phyloP scores from a whole-genome alignment of 2,797 vertebrate genomes.

The Balearica regulorum region DNA sequence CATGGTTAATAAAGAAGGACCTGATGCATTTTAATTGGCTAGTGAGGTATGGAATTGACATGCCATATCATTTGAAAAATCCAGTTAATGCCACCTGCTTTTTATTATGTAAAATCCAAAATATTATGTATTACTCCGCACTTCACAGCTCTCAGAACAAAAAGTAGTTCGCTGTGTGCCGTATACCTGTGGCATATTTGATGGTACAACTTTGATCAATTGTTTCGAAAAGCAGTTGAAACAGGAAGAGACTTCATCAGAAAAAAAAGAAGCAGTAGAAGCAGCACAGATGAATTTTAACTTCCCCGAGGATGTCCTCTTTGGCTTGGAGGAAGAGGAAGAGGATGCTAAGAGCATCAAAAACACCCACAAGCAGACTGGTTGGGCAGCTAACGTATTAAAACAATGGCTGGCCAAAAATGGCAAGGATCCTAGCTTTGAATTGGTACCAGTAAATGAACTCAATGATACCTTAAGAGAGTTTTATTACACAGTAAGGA shows the following conservation, averaged over 20 bases:
- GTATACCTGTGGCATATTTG: conserved; percentile 59
- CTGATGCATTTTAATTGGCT: conserved; percentile 4
- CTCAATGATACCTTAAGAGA: conserved; percentile 62
- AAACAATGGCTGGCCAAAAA: conserved; percentile 65
- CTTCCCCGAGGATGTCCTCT: conserved; percentile 50
- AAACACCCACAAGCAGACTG: conserved; percentile 67
- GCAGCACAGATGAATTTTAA: conserved; percentile 48
- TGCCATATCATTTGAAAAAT: conserved; percentile 11
- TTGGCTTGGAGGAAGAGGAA: conserved; percentile 67
- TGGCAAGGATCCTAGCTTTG: conserved; percentile 65
- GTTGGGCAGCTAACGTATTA: conserved; percentile 60
- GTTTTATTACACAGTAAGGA: conserved; percentile 65
- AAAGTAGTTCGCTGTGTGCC: conserved; percentile 56
- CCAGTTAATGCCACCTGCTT: conserved; percentile 61
- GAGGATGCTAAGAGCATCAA: conserved; percentile 65
- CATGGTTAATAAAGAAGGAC: conserved; percentile 32
- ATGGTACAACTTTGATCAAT: conserved; percentile 66
- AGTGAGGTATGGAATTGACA: not conserved
- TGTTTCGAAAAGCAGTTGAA: conserved; percentile 66
- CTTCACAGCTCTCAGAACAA: conserved; percentile 58
- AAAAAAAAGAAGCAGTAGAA: conserved; percentile 57
- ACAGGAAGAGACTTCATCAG: conserved; percentile 56
- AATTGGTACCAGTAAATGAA: conserved; percentile 60
- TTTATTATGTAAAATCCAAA: conserved; percentile 39
- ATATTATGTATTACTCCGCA: conserved; percentile 25